Evolutionary conservation across 1,140 invertebrate species (phyloP).

Genomic region (Potamilus streckersoni): DNA sequence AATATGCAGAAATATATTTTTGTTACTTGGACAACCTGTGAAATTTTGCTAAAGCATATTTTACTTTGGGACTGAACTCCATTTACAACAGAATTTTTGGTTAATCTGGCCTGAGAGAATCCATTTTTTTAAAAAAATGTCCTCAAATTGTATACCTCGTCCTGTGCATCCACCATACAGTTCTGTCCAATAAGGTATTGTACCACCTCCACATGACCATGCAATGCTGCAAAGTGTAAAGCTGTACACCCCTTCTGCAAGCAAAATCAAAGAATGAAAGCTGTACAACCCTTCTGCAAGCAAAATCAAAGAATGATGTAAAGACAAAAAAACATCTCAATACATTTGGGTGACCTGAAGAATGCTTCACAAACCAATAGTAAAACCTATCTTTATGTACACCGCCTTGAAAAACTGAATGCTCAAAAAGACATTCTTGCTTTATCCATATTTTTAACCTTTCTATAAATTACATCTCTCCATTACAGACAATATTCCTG

Average conservation of each 20-base stretch:
- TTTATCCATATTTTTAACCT: background rate
- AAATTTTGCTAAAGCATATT: no score
- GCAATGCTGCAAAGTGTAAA: conserved; percentile 59
- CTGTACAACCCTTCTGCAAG: conserved; percentile 86
- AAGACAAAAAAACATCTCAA: background rate
- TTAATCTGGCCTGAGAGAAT: no score
- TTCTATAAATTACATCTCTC: no score
- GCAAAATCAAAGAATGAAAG: conserved; percentile 26
- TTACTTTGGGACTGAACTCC: no score
- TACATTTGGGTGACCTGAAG: background rate
- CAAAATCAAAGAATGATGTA: conserved; percentile 8
- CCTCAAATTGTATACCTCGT: conserved; percentile 48
- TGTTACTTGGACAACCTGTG: no score
- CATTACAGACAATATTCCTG: no score
- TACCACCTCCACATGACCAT: conserved; percentile 61
- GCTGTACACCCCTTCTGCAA: conserved; percentile 86
- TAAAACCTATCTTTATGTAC: background rate
- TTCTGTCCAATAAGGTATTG: conserved; percentile 48
- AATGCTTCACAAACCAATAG: no score
- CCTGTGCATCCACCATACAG: conserved; percentile 56
- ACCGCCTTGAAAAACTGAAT: background rate
- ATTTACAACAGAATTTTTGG: no score
- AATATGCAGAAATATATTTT: no score
- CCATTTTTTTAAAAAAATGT: no score
- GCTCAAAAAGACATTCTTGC: background rate